phyloP scores from a whole-genome alignment of 2,113 vertebrate species.

The Mesocricetus auratus region DNA sequence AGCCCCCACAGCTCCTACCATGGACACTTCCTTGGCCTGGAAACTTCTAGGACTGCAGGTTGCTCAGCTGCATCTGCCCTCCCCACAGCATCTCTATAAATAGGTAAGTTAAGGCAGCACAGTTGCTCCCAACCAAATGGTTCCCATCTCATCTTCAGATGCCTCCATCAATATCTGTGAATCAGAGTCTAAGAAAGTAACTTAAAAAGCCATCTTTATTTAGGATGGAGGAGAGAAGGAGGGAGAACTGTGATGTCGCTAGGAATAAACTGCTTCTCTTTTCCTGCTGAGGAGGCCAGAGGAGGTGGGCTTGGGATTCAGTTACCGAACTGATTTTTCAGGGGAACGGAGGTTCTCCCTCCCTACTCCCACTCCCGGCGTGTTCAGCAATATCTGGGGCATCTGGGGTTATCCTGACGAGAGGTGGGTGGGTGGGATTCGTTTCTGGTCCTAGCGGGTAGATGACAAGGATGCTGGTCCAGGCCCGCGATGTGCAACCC shows the following conservation, averaged over 20 bases:
- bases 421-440: not conserved
- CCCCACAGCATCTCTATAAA: conserved; percentile 54
- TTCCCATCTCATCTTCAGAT: conserved; percentile 72
- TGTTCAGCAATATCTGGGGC: not conserved
- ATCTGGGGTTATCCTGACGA: not conserved
- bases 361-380: not conserved
- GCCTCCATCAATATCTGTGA: conserved; percentile 74
- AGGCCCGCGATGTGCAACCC: no score
- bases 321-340: not conserved
- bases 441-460: not conserved
- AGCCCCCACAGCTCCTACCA: not conserved
- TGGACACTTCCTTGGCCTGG: not conserved
- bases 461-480: not conserved
- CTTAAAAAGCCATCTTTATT: conserved; percentile 80
- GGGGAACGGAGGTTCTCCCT: not conserved
- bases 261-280: conserved; percentile 72
- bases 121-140: conserved; percentile 70
- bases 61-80: not conserved
- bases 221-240: conserved; percentile 71
- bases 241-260: conserved; percentile 61
- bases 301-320: conserved; percentile 50
- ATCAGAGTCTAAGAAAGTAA: conserved; percentile 78
- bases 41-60: not conserved
- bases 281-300: conserved; percentile 62
- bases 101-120: conserved; percentile 46